phyloP scores from a whole-genome alignment of 1,140 invertebrate species.

The Cydia strobilella region DNA sequence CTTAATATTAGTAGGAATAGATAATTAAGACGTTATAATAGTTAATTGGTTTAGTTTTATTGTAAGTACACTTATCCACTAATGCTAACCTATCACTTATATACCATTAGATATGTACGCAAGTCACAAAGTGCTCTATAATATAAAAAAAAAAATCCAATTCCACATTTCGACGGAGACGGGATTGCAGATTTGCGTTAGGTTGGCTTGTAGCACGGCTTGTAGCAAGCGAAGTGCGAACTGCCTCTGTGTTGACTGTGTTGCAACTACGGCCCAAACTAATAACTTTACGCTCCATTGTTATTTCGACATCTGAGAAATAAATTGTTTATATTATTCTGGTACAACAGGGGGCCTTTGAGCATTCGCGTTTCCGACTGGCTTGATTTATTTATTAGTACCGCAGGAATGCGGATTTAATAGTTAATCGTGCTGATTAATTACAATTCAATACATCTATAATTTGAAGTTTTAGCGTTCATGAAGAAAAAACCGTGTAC shows the following conservation, averaged over 20 bases:
- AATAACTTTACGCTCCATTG: conserved; percentile 39
- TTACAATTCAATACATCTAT: conserved; percentile 12
- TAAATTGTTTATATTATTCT: conserved; percentile 34
- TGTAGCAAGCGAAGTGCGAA: conserved; percentile 15
- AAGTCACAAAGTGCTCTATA: background rate
- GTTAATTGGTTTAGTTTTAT: no score
- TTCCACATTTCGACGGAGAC: background rate
- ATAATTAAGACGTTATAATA: no score
- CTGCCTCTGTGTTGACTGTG: conserved; percentile 31
- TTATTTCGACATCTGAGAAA: conserved; percentile 36
- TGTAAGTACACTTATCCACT: no score
- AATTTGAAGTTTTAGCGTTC: no score
- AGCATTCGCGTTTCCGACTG: conserved; percentile 33
- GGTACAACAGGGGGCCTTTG: background rate
- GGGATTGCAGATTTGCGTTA: background rate
- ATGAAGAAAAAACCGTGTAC: no score
- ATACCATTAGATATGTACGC: no score
- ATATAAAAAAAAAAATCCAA: background rate
- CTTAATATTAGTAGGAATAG: no score
- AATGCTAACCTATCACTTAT: no score
- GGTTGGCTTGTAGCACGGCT: background rate
- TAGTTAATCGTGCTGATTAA: conserved; percentile 15
- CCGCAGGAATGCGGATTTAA: conserved; percentile 26
- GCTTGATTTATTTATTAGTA: conserved; percentile 32
- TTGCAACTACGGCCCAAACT: conserved; percentile 33